Conservation (phyloP, 2,888 invertebrate genomes). For the Limnephilus lunatus region DNA sequence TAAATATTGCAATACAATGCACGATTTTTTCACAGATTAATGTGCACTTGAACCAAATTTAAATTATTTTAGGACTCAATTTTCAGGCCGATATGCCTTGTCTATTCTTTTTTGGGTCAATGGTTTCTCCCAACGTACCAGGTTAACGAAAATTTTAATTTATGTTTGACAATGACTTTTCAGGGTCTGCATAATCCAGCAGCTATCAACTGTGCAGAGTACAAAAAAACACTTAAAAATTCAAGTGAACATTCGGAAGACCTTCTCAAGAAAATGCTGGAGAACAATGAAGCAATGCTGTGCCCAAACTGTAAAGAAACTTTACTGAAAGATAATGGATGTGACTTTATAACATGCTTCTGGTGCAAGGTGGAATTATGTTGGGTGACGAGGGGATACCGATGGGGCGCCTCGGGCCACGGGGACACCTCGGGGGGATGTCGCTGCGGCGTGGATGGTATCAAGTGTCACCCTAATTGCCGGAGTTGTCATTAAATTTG, state of each 20-base stretch:
- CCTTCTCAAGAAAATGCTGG: constrained; percentile 89
- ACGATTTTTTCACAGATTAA: no score
- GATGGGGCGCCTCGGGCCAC: constrained; percentile 83
- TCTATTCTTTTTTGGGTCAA: background rate
- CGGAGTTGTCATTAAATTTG: constrained; percentile 87
- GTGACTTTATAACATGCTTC: constrained; percentile 94
- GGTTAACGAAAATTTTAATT: background rate
- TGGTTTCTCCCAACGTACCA: background rate
- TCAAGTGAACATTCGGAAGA: constrained; percentile 75
- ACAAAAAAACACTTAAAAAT: background rate
- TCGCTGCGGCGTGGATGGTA: constrained; percentile 87
- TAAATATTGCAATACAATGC: no score
- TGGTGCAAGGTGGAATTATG: constrained; percentile 96
- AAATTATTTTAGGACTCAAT: no score
- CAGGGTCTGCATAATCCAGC: background rate
- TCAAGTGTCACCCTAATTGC: constrained; percentile 90
- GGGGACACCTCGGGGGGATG: constrained; percentile 91
- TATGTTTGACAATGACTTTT: background rate
- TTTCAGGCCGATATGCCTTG: no score
- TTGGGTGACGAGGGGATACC: constrained; percentile 91
- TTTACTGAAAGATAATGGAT: constrained; percentile 94
- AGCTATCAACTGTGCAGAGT: background rate
- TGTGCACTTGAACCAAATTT: no score
- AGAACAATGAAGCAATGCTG: constrained; percentile 89
- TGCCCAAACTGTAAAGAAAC: constrained; percentile 92